Conservation (phyloP, 2,888 invertebrate genomes). For the Ariolimax columbianus region DNA sequence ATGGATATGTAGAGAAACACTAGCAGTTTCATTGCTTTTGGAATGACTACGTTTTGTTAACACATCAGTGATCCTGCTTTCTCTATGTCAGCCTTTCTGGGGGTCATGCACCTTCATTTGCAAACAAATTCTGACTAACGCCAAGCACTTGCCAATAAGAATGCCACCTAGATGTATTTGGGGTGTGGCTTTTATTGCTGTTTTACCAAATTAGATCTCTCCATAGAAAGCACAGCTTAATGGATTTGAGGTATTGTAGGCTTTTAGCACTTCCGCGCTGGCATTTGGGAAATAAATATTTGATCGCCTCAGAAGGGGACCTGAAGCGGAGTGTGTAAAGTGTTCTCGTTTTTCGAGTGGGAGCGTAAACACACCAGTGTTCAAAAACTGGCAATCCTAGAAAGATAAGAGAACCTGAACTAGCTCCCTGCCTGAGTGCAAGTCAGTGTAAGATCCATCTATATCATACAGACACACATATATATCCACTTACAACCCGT, state of each 20-base stretch:
- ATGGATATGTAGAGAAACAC: no score
- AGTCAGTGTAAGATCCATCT: background rate
- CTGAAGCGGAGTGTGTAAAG: background rate
- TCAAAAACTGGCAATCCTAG: background rate
- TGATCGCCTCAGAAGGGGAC: background rate
- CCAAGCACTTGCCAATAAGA: background rate
- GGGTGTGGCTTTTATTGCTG: background rate
- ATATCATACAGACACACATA: background rate
- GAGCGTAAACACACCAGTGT: background rate
- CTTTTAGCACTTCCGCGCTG: background rate
- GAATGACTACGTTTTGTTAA: no score
- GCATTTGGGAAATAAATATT: constrained; percentile 20
- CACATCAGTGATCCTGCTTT: no score
- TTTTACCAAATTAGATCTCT: background rate
- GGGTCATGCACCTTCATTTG: background rate
- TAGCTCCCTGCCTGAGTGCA: background rate
- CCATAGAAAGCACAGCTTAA: background rate
- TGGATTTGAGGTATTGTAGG: constrained; percentile 1
- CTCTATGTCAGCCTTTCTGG: background rate
- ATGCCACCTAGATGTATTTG: background rate
- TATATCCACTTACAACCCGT: background rate
- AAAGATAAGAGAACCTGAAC: background rate
- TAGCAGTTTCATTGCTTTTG: no score
- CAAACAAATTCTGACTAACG: background rate
- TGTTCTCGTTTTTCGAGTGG: background rate